Conservation (phyloP, 1,140 invertebrate genomes). For the Drosophila equinoxialis region DNA sequence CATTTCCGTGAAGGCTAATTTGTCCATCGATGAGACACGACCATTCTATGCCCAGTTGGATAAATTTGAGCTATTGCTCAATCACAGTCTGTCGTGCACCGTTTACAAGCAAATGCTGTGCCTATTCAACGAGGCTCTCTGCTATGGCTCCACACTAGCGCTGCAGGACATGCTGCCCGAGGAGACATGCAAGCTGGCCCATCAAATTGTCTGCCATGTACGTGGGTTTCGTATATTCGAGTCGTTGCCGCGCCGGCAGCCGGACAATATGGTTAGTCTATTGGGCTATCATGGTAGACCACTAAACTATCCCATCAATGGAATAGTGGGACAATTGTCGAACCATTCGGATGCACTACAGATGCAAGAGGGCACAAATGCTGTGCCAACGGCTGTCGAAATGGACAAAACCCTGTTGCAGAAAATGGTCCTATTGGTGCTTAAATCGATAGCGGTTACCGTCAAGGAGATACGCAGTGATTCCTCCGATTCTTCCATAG, state of each 20-base stretch:
- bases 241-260: conserved; percentile 83
- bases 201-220: conserved; percentile 92
- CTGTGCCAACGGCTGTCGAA: conserved; percentile 61
- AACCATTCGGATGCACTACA: neutral
- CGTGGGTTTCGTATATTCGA: conserved; percentile 92
- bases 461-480: conserved; percentile 94
- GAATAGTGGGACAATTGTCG: conserved; percentile 18
- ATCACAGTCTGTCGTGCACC: conserved; percentile 88
- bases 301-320: conserved; percentile 50
- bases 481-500: conserved; percentile 91
- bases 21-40: conserved; percentile 94
- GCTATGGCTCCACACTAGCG: conserved; percentile 94
- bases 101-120: conserved; percentile 93
- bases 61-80: conserved; percentile 89
- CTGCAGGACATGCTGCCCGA: conserved; percentile 93
- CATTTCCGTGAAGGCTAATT: conserved; percentile 95
- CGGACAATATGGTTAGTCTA: conserved; percentile 84
- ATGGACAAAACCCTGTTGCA: conserved; percentile 90
- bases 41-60: conserved; percentile 94
- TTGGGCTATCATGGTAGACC: conserved; percentile 84
- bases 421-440: conserved; percentile 91
- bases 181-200: conserved; percentile 93
- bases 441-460: conserved; percentile 94
- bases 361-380: conserved; percentile 49
- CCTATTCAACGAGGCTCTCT: conserved; percentile 93